These are phyloP conservation scores for Rhodeus uyekii DNA, from an alignment of 2,797 vertebrate species.

Conservation along the genomic window DNA sequence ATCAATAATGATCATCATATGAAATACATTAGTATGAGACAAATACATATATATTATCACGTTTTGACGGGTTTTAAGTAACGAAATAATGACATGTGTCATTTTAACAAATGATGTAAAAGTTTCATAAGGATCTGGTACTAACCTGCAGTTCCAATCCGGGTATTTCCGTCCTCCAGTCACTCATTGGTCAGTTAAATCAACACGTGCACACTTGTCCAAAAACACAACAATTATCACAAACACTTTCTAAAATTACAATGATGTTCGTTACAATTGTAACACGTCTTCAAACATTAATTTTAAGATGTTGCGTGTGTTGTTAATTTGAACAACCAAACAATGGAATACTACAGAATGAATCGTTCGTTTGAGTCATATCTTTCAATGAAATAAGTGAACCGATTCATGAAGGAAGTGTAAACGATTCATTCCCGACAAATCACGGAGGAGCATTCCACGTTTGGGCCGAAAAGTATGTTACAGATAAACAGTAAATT, in stretches of 20 bases:
- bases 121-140: neutral
- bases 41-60: neutral
- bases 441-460: neutral
- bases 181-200: conserved; percentile 5
- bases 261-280: too few species aligned
- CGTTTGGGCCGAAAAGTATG: neutral
- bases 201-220: neutral
- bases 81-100: too few species aligned
- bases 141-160: neutral
- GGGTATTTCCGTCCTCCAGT: neutral
- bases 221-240: neutral
- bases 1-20: neutral
- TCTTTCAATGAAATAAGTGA: neutral
- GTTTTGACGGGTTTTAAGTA: neutral
- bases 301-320: neutral
- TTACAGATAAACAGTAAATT: neutral
- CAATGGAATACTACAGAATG: neutral
- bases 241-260: neutral
- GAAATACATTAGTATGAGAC: neutral
- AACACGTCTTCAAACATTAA: neutral
- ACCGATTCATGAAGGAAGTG: neutral
- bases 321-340: neutral
- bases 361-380: neutral
- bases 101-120: too few species aligned
- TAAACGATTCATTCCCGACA: neutral